These are phyloP conservation scores for Neelides sp. DNA, from an alignment of 1,140 invertebrate genomes.

Conservation along the genomic window DNA sequence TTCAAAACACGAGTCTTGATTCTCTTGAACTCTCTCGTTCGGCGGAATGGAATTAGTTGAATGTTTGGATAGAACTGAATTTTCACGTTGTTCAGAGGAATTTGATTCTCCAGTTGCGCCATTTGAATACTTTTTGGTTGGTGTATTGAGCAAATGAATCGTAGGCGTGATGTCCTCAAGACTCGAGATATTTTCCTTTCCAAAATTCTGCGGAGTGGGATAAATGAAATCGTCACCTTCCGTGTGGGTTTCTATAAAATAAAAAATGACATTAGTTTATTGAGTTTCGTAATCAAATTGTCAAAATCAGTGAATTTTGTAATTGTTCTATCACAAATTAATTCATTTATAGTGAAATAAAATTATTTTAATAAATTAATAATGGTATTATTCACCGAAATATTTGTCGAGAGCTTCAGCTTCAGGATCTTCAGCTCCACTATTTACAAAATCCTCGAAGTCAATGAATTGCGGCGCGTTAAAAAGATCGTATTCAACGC, in stretches of 20 bases:
- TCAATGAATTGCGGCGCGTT: slow-evolving; percentile 25
- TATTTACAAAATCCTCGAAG: slow-evolving; percentile 16
- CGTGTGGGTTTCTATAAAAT: slow-evolving; percentile 20
- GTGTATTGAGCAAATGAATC: not conserved
- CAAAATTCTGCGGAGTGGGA: slow-evolving; percentile 15
- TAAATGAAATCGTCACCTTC: slow-evolving; percentile 23
- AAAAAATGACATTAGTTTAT: too few relatives aligned
- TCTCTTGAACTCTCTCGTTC: not conserved
- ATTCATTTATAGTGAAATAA: too few relatives aligned
- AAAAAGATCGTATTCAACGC: slow-evolving; percentile 18
- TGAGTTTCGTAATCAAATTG: too few relatives aligned
- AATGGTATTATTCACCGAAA: slow-evolving; percentile 16
- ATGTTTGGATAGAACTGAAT: slow-evolving; percentile 6
- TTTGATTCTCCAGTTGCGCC: not conserved
- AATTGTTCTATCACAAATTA: too few relatives aligned
- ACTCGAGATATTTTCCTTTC: not conserved
- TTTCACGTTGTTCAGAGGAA: slow-evolving; percentile 3
- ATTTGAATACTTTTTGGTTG: slow-evolving; percentile 2
- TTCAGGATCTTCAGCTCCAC: slow-evolving; percentile 10
- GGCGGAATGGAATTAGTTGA: not conserved
- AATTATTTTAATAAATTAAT: too few relatives aligned
- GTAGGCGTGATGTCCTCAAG: not conserved
- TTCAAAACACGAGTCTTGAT: not conserved
- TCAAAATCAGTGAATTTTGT: too few relatives aligned
- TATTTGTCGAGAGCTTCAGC: slow-evolving; percentile 21